Conservation (phyloP, 2,888 invertebrate species). For the Allolobophora icterica region DNA sequence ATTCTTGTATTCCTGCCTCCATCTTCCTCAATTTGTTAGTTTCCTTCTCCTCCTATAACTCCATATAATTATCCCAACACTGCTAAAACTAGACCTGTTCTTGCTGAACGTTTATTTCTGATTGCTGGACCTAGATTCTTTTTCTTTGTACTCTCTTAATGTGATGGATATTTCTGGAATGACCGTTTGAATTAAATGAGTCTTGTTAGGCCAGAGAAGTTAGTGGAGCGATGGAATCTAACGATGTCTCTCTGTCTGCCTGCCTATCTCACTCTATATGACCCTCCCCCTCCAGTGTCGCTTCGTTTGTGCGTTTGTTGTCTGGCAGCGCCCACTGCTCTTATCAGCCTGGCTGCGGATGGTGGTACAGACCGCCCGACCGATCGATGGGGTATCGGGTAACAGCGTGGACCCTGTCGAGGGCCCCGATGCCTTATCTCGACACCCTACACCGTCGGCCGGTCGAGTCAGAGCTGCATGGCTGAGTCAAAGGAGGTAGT, state of each 20-base stretch:
- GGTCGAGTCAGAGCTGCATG: neutral
- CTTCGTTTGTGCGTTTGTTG: neutral
- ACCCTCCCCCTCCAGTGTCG: neutral
- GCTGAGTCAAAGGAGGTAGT: neutral
- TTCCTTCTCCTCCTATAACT: too few species aligned
- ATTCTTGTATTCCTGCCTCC: too few species aligned
- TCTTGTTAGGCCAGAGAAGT: neutral
- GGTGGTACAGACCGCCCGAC: neutral
- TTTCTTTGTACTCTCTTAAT: neutral
- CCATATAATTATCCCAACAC: too few species aligned
- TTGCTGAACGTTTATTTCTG: too few species aligned
- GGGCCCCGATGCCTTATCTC: neutral
- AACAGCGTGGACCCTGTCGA: neutral
- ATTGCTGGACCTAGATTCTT: too few species aligned
- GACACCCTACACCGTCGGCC: neutral
- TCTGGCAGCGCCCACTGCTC: neutral
- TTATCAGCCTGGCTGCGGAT: neutral
- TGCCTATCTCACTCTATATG: neutral
- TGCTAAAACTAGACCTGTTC: too few species aligned
- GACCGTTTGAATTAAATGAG: neutral
- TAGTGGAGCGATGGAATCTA: neutral
- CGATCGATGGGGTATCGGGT: neutral
- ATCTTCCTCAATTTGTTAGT: too few species aligned
- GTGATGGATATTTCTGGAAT: slow-evolving; percentile 8
- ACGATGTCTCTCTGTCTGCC: neutral